Conservation (phyloP, 2,888 invertebrate genomes). For the Anoplius nigerrimus region DNA sequence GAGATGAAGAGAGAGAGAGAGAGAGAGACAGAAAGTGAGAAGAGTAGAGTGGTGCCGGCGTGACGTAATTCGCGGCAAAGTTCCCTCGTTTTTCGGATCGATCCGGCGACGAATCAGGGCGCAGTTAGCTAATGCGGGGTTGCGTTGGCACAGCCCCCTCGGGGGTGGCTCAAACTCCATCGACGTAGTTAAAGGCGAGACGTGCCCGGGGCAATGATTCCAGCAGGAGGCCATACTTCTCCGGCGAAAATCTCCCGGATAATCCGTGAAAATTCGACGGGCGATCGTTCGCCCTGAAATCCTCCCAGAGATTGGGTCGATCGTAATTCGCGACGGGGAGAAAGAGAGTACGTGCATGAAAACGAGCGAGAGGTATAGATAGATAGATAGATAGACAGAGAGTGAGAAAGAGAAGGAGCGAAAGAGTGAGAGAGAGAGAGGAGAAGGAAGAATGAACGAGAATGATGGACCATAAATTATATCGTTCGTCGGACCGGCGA, state of each 20-base stretch:
- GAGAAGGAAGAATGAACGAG: too few species aligned
- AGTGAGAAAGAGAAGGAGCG: too few species aligned
- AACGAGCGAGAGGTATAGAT: too few species aligned
- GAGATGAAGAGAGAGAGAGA: slow-evolving; percentile 10
- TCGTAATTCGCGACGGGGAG: too few species aligned
- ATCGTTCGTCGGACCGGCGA: too few species aligned
- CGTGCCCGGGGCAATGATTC: slow-evolving; percentile 52
- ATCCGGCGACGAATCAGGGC: slow-evolving; percentile 69
- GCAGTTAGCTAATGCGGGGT: slow-evolving; percentile 70
- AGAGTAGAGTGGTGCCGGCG: slow-evolving; percentile 2
- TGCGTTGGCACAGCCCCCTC: slow-evolving; percentile 65
- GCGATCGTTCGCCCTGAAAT: too few species aligned
- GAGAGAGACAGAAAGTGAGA: not conserved
- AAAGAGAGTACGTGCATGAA: too few species aligned
- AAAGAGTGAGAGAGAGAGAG: not conserved
- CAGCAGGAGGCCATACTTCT: slow-evolving; percentile 17
- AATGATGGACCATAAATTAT: too few species aligned
- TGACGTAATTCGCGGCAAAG: slow-evolving; percentile 59
- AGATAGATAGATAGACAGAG: too few species aligned
- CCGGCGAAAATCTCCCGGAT: slow-evolving; percentile 19
- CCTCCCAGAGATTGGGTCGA: too few species aligned
- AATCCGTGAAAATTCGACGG: not conserved
- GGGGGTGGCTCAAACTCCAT: slow-evolving; percentile 59
- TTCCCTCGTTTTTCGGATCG: slow-evolving; percentile 66
- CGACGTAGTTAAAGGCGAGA: slow-evolving; percentile 53